Evolutionary conservation across 2,888 invertebrate genomes (phyloP).

Genomic region (Epirrhoe alternata): DNA sequence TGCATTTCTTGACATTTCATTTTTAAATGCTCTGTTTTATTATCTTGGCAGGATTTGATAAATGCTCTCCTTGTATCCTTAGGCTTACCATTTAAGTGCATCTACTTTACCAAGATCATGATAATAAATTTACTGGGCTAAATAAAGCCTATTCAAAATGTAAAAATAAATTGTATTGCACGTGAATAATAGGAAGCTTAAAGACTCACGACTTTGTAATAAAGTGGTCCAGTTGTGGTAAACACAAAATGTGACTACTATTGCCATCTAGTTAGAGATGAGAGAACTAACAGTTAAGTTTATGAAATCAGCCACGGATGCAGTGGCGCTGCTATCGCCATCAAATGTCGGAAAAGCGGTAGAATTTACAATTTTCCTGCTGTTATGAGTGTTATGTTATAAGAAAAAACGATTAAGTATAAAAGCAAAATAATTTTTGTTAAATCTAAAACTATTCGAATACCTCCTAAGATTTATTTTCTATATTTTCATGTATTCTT

Average conservation of each 20-base stretch:
- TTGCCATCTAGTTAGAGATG: slow-evolving; percentile 58
- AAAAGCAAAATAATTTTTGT: too few species aligned
- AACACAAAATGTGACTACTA: slow-evolving; percentile 24
- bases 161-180: not conserved
- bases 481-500: too few species aligned
- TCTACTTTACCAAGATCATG: not conserved
- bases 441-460: too few species aligned
- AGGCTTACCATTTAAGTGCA: slow-evolving; percentile 10
- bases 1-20: slow-evolving; percentile 26
- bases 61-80: slow-evolving; percentile 15
- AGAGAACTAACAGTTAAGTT: slow-evolving; percentile 51
- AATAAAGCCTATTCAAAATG: slow-evolving; percentile 1
- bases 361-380: not conserved
- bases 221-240: not conserved
- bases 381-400: too few species aligned
- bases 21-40: slow-evolving; percentile 15
- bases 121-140: slow-evolving; percentile 1
- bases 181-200: not conserved
- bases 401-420: not conserved
- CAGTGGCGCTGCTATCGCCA: slow-evolving; percentile 52
- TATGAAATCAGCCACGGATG: slow-evolving; percentile 32
- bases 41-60: slow-evolving; percentile 25
- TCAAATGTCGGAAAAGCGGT: not conserved
- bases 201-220: not conserved
- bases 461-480: too few species aligned